A percentile compares a stretch with the other conserved stretches of the same genome.
phyloP scores from a whole-genome alignment of 35 echinoderm and acorn worm species.

The Anneissia japonica region DNA sequence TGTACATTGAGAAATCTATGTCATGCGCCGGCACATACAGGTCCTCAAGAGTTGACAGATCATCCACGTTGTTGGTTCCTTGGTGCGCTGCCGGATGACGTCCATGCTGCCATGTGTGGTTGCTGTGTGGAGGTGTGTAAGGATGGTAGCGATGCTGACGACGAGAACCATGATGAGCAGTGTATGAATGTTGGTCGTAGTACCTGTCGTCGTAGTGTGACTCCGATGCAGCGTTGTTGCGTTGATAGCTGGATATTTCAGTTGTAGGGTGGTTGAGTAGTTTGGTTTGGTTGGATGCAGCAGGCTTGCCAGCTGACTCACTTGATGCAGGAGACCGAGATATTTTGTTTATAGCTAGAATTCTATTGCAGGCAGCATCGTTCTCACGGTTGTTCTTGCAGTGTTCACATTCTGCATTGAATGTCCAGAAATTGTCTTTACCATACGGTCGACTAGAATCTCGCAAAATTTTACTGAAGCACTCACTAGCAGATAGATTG shows the following conservation, averaged over 20 bases:
- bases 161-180: background rate
- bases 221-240: background rate
- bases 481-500: conserved; percentile 37
- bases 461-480: conserved; percentile 39
- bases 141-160: background rate
- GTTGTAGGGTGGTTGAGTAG: background rate
- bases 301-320: background rate
- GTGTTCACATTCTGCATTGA: conserved; percentile 8
- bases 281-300: background rate
- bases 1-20: background rate
- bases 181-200: background rate
- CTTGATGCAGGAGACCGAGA: background rate
- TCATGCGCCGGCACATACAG: background rate
- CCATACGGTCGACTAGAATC: conserved; percentile 21
- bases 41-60: background rate
- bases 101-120: background rate
- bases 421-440: conserved; percentile 53
- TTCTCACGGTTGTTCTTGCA: background rate
- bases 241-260: background rate
- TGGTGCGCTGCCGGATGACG: background rate
- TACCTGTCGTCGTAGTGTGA: background rate
- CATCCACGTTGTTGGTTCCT: background rate
- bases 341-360: too few species aligned
- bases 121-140: background rate
- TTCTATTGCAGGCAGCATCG: background rate